Base-by-base conservation (phyloP, 2,888 invertebrate genomes). In the Lithophane semibrunnea region DNA sequence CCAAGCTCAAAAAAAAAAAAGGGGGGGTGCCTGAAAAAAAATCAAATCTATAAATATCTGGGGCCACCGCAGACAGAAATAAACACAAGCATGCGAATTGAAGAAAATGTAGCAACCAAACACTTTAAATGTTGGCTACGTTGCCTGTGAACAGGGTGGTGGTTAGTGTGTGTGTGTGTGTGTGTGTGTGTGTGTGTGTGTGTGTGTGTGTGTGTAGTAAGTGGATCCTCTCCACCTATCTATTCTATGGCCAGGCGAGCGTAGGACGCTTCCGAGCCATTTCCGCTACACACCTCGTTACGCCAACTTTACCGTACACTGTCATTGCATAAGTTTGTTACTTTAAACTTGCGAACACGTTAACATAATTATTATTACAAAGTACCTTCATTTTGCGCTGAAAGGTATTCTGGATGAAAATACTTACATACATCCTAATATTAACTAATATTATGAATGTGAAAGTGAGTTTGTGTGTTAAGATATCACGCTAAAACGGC, bases 281-380 rank as follows among this genome's bases (percentile, higher is more conserved):
- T 78, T 65, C 78, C 65, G 58, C n/a, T 24, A 42, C 24, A 73
- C 54, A 66, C 47, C 60, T 73, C 54, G 49, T 75, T 72, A 73
- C 44, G 24, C 24, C n/a, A 83, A 80, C 76, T 80, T 80, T 18
- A 1, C 37, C 64, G 24, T 58, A 52, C 65, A 69, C n/a, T 74
- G 67, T 64, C 60, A 63, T 72, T 72, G 67, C 67, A 70, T 73
- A 75, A 80, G 69, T 78, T 80, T 68, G 49, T 72, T 61, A 77
- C 68, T 78, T 80, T 80, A 69, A 78, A 60, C 29, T 75, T 52
- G 67, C 8, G 58, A 52, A 16, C 8, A 4, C 37, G n/a, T 12
- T 76, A 58, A n/a, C 52, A 52, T 75, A 18, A 21, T 52, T 18
- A 18, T 52, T 52, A 52, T 18, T 52, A 52, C 3, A 18, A 52